These are phyloP conservation scores for Sparidentex hasta DNA, from an alignment of 2,797 vertebrate genomes.

Conservation along the genomic window DNA sequence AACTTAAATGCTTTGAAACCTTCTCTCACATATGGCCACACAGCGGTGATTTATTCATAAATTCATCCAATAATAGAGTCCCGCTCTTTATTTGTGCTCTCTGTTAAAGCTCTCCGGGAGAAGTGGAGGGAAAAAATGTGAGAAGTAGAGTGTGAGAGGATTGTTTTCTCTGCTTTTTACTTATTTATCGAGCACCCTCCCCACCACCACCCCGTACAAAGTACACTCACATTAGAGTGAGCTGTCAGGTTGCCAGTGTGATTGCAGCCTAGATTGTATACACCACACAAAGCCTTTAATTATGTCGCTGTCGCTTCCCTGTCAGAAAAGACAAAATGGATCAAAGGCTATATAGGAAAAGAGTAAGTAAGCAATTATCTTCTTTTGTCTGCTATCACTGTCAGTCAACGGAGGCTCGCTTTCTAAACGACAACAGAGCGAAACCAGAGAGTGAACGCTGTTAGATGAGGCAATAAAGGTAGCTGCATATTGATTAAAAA, in stretches of 20 bases:
- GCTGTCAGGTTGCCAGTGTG: constrained; percentile 72
- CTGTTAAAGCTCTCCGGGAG: constrained; percentile 54
- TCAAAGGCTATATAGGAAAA: constrained; percentile 76
- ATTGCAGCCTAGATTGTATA: constrained; percentile 70
- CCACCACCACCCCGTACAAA: constrained; percentile 29
- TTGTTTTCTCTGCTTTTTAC: constrained; percentile 72
- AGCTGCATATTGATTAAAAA: constrained; percentile 45
- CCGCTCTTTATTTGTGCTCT: constrained; percentile 49
- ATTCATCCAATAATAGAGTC: constrained; percentile 73
- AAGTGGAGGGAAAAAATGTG: constrained; percentile 34
- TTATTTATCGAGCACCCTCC: constrained; percentile 70
- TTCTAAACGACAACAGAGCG: constrained; percentile 47
- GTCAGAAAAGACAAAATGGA: constrained; percentile 80
- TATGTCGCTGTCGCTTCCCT: constrained; percentile 74
- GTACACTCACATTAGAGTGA: constrained; percentile 71
- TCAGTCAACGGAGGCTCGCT: constrained; percentile 61
- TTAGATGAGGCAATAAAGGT: constrained; percentile 62
- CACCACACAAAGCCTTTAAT: constrained; percentile 80
- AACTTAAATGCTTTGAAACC: constrained; percentile 46
- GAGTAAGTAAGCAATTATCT: constrained; percentile 81
- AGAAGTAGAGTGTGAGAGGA: constrained; percentile 47
- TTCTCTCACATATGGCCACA: constrained; percentile 48
- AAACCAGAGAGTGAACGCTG: constrained; percentile 33
- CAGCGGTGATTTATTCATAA: constrained; percentile 77
- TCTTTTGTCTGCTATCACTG: constrained; percentile 77